phyloP scores from a whole-genome alignment of 2,888 invertebrate genomes.

The Cantharis lateralis region DNA sequence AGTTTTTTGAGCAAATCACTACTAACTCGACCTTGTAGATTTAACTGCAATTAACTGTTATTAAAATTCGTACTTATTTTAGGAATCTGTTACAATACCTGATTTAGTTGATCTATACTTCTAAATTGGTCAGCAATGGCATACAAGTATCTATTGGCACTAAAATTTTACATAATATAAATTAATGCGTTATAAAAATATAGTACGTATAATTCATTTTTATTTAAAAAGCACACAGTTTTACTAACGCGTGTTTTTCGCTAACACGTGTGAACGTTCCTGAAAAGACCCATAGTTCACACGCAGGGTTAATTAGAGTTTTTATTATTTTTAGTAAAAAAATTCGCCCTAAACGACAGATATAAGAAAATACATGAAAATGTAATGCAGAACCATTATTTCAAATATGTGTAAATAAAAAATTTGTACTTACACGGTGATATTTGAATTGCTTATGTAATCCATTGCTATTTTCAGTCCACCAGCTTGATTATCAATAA shows the following conservation, averaged over 20 bases:
- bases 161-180: background rate
- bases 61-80: background rate
- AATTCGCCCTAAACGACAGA: too few species aligned
- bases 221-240: too few species aligned
- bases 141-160: background rate
- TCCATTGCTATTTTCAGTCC: background rate
- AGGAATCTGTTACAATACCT: background rate
- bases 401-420: background rate
- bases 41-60: background rate
- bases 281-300: too few species aligned
- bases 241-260: too few species aligned
- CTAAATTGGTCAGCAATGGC: background rate
- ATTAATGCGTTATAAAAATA: background rate
- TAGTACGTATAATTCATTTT: too few species aligned
- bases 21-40: background rate
- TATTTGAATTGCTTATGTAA: background rate
- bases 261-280: too few species aligned
- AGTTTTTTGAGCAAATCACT: background rate
- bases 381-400: too few species aligned
- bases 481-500: background rate
- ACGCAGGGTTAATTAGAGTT: too few species aligned
- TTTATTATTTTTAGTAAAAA: too few species aligned
- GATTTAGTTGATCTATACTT: background rate
- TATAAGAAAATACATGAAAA: too few species aligned
- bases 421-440: background rate